These are phyloP conservation scores for Caerostris extrusa DNA, from an alignment of 1,140 invertebrate genomes.

Conservation along the genomic window DNA sequence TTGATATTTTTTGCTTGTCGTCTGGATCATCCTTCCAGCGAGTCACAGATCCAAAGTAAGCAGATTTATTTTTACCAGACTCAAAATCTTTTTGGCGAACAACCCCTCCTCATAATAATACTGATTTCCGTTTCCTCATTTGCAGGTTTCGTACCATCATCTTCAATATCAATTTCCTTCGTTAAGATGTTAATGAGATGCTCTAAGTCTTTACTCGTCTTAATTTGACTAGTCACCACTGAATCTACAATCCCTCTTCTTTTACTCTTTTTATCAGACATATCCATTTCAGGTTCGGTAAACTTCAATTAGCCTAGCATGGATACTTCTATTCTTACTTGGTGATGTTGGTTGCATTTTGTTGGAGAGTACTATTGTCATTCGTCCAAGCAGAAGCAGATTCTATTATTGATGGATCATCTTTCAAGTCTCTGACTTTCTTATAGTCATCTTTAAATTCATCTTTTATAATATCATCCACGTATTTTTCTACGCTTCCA, in stretches of 20 bases:
- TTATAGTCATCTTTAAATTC: neutral
- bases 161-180: neutral
- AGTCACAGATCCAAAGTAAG: neutral
- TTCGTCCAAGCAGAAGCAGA: neutral
- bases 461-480: neutral
- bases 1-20: neutral
- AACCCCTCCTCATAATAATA: neutral
- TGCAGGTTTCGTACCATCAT: neutral
- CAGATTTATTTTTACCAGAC: neutral
- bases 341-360: neutral
- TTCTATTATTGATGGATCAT: neutral
- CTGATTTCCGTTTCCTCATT: slow-evolving; percentile 20
- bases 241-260: neutral
- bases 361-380: neutral
- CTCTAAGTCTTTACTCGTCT: neutral
- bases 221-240: neutral
- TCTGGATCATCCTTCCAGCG: neutral
- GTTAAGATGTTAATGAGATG: neutral
- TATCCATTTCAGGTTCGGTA: neutral
- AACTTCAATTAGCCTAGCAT: neutral
- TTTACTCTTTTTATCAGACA: neutral
- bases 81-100: neutral
- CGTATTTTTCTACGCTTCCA: neutral
- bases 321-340: neutral
- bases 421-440: neutral